Base-by-base conservation (phyloP, 2,113 vertebrate species). In the Balaenoptera acutorostrata region DNA sequence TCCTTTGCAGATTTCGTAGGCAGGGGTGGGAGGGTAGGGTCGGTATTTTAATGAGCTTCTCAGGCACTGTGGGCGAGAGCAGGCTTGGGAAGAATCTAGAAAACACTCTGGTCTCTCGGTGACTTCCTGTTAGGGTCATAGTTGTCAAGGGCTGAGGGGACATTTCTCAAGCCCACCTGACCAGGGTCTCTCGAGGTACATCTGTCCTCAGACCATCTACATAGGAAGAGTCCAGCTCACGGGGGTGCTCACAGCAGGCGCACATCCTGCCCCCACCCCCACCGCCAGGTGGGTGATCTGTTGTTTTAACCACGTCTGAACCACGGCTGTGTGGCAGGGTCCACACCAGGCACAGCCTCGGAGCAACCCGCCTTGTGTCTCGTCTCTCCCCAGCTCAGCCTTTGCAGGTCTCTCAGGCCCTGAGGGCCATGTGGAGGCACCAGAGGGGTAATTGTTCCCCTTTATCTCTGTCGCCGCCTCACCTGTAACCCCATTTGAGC, bases 11-110 rank as follows among this genome's bases (percentile, higher is more conserved):
- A 57, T 6, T 14, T 18, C 11, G 11, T 2, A 0, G 49, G 49
- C 2, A 0, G 44, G 33, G 9, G 15, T 39, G 1, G 0, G 25
- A 14, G 49, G 49, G 49, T 49, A 14, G 49, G 31, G 52, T 23
- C 15, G 57, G 36, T 36, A 5, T 41, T 14, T 15, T n/a, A 55
- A 36, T 8, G 49, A 93, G 72, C 31, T 39, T 29, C 29, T 86
- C 1, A 3, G 29, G 23, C 61, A 44, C 25, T 11, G 3, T 14
- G n/a, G 36, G 14, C 4, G 14, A 25, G 20, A 41, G 49, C 12
- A 41, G 36, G 64, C 49, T 29, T 15, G 4, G 82, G 49, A 57
- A 59, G 72, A 44, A 57, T 57, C 49, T 21, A 25, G 92, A 55
- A 68, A 13, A 14, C 23, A 5, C 46, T 68, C 27, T 12, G 46